Conservation (phyloP, 2,113 vertebrate genomes). For the Colossoma macropomum region DNA sequence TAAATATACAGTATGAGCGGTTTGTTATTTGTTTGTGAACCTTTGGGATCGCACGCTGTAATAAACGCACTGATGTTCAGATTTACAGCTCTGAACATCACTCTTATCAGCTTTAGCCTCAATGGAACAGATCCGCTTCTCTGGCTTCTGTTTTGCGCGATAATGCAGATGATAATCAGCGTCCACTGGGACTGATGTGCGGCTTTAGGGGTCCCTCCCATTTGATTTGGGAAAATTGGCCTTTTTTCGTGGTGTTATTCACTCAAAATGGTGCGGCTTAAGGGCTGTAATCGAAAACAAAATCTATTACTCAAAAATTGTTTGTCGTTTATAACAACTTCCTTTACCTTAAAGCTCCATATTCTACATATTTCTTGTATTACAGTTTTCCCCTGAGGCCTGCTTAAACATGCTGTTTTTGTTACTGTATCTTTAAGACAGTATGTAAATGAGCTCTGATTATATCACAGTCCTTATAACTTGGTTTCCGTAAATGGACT, state of each 20-base stretch:
- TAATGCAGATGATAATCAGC: constrained; percentile 45
- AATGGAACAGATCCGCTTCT: neutral
- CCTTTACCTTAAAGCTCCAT: too few species aligned
- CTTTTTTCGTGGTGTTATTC: neutral
- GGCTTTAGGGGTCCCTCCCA: neutral
- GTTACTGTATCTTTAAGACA: too few species aligned
- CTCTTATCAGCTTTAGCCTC: constrained; percentile 35
- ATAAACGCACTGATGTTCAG: constrained; percentile 34
- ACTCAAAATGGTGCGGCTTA: neutral
- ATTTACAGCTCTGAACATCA: constrained; percentile 33
- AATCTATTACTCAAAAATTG: neutral
- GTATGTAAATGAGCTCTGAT: too few species aligned
- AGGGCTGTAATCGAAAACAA: neutral
- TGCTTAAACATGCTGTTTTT: too few species aligned
- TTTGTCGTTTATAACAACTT: too few species aligned
- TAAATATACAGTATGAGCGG: too few species aligned
- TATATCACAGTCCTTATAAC: too few species aligned
- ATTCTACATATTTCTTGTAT: too few species aligned
- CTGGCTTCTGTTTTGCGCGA: constrained; percentile 43
- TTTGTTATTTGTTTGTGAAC: neutral
- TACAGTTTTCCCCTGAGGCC: too few species aligned
- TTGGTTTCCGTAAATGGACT: too few species aligned
- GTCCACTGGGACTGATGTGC: constrained; percentile 4
- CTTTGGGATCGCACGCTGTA: neutral
- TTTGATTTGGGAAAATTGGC: neutral